Evolutionary conservation across 2,888 invertebrate genomes (phyloP), one percentile per base, ranked within the genome.

Genomic region (Volucella inanis): DNA sequence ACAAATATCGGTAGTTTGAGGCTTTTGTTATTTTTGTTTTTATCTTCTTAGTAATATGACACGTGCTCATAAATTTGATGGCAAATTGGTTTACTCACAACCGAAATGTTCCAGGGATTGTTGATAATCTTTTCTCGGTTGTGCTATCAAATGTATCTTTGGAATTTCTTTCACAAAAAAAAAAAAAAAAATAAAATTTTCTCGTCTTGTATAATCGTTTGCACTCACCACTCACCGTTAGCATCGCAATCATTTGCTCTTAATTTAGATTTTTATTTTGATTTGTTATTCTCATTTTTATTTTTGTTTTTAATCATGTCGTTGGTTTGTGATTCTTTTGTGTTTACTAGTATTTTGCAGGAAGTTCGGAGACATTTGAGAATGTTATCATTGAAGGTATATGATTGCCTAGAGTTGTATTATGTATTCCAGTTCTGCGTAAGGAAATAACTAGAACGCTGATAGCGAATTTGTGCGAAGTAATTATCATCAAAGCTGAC

Each of bases 21-120:
- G 4, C 31, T 59, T 59, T 59, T 43, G 43, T 59, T 18, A 45
- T 9, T 62, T 45, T 57, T 11, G 38, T 8, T 55, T 78, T 71
- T 65, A 71, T 78, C 18, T 65, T 31, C 14, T 12, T 11, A 8
- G 22, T 72, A 65, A 65, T 11, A 10, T 38, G 64, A 79, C 52
- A 67, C 38, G 65, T 39, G 45, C 43, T 65, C 52, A 15, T 64
- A 68, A 64, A 78, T 71, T 50, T 38, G 11, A 49, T 15, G 10
- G 45, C 57, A n/a, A 43, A 50, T 64, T 14, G 18, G 31, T 1
- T n/a, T 39, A 11, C 43, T 15, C 12, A 55, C 15, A 31, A 54
- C 43, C 12, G 31, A 68, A 45, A 64, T 50, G 8, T 11, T 50
- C 12, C 31, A 22, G n/a, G 47, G n/a, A 62, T 43, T 6, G 59